These are phyloP conservation scores for Falco peregrinus DNA, from an alignment of 2,797 vertebrate species.

Conservation along the genomic window DNA sequence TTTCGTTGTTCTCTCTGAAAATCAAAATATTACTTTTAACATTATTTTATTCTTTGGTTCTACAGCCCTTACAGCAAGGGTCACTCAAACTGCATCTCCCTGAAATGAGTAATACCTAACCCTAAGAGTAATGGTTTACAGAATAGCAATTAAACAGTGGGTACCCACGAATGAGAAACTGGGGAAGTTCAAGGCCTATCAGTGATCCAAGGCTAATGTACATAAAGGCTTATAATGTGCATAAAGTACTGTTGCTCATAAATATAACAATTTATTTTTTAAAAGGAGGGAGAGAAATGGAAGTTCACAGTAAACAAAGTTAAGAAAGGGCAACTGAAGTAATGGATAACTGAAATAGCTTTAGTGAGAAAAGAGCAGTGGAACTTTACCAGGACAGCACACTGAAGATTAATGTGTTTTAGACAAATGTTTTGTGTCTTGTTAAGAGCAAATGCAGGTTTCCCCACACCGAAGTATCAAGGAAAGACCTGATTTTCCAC, in stretches of 20 bases:
- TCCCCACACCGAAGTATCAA: background rate
- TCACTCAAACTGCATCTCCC: background rate
- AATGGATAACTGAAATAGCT: background rate
- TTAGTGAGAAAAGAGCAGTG: background rate
- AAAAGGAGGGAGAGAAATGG: background rate
- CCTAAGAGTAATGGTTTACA: background rate
- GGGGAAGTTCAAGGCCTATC: background rate
- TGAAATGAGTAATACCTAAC: background rate
- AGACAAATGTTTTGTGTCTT: background rate
- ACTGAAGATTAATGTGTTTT: background rate
- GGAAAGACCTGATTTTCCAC: background rate
- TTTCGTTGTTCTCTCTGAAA: background rate
- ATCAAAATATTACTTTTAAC: background rate
- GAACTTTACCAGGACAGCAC: background rate
- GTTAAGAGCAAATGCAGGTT: background rate
- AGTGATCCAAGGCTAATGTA: background rate
- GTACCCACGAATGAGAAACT: background rate
- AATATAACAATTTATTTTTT: background rate
- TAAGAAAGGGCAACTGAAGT: background rate
- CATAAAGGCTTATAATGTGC: rapidly evolving
- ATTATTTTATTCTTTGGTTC: background rate
- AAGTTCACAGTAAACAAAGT: background rate
- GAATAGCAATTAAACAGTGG: background rate
- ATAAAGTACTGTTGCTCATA: background rate
- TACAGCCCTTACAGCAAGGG: background rate